These are phyloP conservation scores for Atrichornis clamosus DNA, from an alignment of 2,113 vertebrate genomes.

Conservation along the genomic window DNA sequence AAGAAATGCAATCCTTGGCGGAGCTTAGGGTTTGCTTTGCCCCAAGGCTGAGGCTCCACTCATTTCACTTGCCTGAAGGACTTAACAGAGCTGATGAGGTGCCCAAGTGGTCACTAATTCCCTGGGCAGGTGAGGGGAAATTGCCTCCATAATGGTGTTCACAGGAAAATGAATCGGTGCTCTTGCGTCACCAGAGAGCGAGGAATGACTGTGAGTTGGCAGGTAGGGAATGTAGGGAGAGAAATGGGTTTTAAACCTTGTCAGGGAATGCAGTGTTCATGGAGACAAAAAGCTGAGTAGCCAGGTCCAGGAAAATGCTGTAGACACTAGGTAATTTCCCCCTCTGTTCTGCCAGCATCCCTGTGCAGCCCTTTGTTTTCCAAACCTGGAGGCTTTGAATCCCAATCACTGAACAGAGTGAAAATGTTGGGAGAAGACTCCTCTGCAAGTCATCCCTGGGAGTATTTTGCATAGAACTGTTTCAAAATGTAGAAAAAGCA, in stretches of 20 bases:
- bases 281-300: background rate
- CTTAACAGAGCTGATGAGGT: background rate
- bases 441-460: background rate
- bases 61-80: background rate
- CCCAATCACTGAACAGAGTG: background rate
- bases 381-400: background rate
- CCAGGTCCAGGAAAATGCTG: background rate
- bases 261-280: background rate
- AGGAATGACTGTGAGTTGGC: background rate
- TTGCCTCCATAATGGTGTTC: background rate
- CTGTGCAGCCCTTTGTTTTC: background rate
- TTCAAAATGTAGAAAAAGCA: background rate
- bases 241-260: conserved; percentile 29
- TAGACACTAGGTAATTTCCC: background rate
- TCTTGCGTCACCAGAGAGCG: background rate
- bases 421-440: background rate
- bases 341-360: background rate
- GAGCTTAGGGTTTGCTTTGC: background rate
- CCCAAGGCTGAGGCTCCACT: background rate
- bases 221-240: background rate
- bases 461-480: background rate
- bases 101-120: background rate
- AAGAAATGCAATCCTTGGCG: background rate
- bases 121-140: background rate
- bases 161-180: background rate